Conservation (phyloP, 2,888 invertebrate genomes). For the Diarsia rubi region DNA sequence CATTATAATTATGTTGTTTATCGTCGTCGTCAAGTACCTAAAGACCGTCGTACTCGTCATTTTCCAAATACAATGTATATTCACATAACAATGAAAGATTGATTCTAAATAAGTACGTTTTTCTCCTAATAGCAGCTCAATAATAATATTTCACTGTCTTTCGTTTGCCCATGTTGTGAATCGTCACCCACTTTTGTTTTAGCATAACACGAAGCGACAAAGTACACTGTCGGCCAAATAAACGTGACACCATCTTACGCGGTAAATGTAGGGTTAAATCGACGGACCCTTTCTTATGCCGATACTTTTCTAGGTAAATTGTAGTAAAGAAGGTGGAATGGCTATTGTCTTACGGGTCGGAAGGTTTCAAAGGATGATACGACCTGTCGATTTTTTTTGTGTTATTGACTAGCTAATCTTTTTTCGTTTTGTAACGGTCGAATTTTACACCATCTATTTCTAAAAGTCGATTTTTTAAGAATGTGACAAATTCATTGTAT, state of each 20-base stretch:
- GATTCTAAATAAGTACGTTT: constrained; percentile 1
- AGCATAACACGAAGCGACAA: constrained; percentile 30
- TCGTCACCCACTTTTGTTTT: not conserved
- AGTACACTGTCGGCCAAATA: constrained; percentile 39
- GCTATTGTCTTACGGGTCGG: constrained; percentile 36
- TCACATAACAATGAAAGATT: constrained; percentile 31
- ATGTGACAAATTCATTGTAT: too few species aligned
- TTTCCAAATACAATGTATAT: constrained; percentile 1
- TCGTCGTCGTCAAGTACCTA: constrained; percentile 9
- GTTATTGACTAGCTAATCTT: too few species aligned
- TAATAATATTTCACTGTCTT: not conserved
- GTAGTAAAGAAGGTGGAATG: constrained; percentile 44
- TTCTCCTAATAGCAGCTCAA: constrained; percentile 24
- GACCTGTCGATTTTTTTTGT: constrained; percentile 30
- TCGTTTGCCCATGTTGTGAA: constrained; percentile 22
- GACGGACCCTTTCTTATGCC: constrained; percentile 38
- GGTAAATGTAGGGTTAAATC: constrained; percentile 55
- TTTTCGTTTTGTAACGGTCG: too few species aligned
- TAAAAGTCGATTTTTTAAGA: too few species aligned
- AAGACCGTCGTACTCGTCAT: constrained; percentile 13
- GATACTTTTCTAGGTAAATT: constrained; percentile 52
- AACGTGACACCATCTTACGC: constrained; percentile 45
- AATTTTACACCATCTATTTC: too few species aligned
- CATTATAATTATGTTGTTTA: not conserved
- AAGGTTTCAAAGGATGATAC: constrained; percentile 26